Base-by-base conservation (phyloP, 2,888 invertebrate species). In the Agrochola litura region DNA sequence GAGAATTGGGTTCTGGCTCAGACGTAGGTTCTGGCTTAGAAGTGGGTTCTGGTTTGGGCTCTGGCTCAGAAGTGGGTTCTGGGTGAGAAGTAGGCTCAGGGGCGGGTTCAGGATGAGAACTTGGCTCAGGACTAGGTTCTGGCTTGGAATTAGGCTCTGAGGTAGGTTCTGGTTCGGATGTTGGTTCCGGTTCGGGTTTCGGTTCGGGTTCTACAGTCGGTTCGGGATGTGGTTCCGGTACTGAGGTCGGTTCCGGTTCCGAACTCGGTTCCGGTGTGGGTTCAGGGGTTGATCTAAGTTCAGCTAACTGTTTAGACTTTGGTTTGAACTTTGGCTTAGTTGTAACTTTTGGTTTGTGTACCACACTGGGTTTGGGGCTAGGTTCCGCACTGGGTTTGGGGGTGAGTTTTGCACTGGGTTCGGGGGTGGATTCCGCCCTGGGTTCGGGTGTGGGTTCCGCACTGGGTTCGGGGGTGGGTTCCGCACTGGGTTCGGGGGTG, bases 161-260 rank as follows among this genome's bases (percentile, higher is more conserved):
- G 6, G n/a, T 58, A 8, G 19, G 76, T 71, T 76, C 72, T 19
- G 95, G 92, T 82, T 95, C 93, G 16, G 95, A 92, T 85, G 94
- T 92, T 25, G 95, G 92, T 85, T 92, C 91, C 12, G 56, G 56
- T 86, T 97, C 95, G 0, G 97, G 92, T 83, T 90, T 89, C 9
- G 91, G 92, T 85, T 97, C 95, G 0, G 97, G 92, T 86, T 92
- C 86, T 97, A 37, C 95, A 0, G 97, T 89, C 10, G 91, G 92
- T 85, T 97, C 95, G 0, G 97, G 92, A 85, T 92, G 89, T 10
- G 89, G 83, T 78, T 90, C 89, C 14, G 92, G 84, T 86, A 90
- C 89, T 19, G 87, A 77, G 46, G 88, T 85, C 9, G 89, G 86
- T 85, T 96, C 95, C 0, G 90, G 87, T 71, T 88, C 87, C 90